Evolutionary conservation across 2,113 vertebrate genomes (phyloP).

Genomic region (Notechis scutatus): DNA sequence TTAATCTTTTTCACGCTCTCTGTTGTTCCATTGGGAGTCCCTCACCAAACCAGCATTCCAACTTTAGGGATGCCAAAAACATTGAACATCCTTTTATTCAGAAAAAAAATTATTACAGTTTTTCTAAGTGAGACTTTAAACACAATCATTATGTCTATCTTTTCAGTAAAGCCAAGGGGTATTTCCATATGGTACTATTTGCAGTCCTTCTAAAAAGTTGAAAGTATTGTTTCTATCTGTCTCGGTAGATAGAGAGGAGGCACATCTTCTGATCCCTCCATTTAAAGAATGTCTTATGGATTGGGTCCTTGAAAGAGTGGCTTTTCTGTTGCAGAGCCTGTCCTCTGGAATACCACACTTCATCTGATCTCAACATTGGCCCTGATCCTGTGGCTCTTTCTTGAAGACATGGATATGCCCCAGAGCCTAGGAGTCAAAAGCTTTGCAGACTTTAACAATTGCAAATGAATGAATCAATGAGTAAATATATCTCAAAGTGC

Average conservation of each 20-base stretch:
- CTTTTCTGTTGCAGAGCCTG: neutral
- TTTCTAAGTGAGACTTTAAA: neutral
- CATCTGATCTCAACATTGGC: neutral
- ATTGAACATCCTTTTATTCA: neutral
- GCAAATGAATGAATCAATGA: neutral
- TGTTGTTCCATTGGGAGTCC: neutral
- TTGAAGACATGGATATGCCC: neutral
- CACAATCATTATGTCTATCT: neutral
- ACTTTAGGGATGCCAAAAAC: neutral
- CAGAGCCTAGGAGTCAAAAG: neutral
- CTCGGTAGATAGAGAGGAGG: neutral
- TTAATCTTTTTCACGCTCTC: neutral
- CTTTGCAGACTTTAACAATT: neutral
- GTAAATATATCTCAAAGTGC: neutral
- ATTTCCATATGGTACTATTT: neutral
- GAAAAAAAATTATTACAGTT: neutral
- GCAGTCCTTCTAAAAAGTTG: neutral
- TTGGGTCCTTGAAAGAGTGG: neutral
- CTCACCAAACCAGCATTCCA: neutral
- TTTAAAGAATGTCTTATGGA: neutral
- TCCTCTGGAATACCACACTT: neutral
- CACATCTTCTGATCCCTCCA: neutral
- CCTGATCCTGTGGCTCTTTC: neutral
- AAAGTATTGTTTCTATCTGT: neutral
- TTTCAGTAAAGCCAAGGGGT: neutral